Evolutionary conservation across 2,888 invertebrate genomes (phyloP).

Genomic region (Drosophila yooni): DNA sequence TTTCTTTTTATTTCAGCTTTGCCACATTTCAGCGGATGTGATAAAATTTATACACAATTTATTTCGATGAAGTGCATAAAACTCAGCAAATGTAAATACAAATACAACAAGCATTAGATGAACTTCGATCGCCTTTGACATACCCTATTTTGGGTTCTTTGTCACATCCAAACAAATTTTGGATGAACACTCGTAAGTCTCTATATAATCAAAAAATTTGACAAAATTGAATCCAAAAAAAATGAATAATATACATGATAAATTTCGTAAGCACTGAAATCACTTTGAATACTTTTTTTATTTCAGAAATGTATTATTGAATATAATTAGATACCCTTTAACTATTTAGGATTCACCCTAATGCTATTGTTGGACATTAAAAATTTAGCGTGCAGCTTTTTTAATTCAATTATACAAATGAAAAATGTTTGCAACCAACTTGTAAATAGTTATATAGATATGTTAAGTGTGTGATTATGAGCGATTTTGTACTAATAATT

Average conservation of each 20-base stretch:
- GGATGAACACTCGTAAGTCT: background rate
- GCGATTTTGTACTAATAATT: constrained; percentile 51
- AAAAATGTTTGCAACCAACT: constrained; percentile 35
- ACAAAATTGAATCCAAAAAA: background rate
- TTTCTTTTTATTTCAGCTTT: constrained; percentile 8
- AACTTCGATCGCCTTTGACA: background rate
- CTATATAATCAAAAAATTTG: background rate
- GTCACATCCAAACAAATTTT: background rate
- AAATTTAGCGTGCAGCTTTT: constrained; percentile 53
- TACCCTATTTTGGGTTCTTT: background rate
- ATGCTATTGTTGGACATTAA: constrained; percentile 36
- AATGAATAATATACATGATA: background rate
- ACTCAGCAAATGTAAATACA: constrained; percentile 33
- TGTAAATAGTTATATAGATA: constrained; percentile 10
- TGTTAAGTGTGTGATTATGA: constrained; percentile 33
- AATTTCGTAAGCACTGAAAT: background rate
- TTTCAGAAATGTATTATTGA: background rate
- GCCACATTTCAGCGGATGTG: constrained; percentile 42
- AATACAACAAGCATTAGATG: background rate
- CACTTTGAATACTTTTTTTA: background rate
- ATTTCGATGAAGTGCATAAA: constrained; percentile 44
- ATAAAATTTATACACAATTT: constrained; percentile 53
- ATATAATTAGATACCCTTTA: background rate
- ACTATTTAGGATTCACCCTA: constrained; percentile 9
- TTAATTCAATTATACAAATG: constrained; percentile 65